Conservation (phyloP, 1,140 invertebrate species). For the Vanessa tameamea region DNA sequence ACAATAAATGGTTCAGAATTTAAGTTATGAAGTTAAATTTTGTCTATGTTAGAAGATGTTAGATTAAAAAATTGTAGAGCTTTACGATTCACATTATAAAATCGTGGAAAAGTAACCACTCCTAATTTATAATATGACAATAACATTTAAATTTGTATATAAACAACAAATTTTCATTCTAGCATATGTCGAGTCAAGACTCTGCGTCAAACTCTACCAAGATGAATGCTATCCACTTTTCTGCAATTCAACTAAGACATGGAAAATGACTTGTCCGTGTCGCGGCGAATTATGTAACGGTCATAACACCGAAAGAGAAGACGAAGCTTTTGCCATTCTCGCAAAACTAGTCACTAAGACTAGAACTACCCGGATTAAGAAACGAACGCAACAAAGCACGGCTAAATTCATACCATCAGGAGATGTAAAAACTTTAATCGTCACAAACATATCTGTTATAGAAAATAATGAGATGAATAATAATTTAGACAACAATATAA, state of each 20-base stretch:
- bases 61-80: too few species aligned
- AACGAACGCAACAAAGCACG: conserved; percentile 38
- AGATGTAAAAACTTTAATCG: conserved; percentile 40
- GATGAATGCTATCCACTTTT: conserved; percentile 75
- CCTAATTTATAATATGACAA: too few species aligned
- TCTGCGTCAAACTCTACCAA: conserved; percentile 75
- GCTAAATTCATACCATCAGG: conserved; percentile 30
- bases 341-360: conserved; percentile 51
- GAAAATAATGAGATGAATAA: conserved; percentile 22
- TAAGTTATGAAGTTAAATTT: too few species aligned
- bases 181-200: conserved; percentile 72
- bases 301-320: conserved; percentile 62
- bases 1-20: too few species aligned
- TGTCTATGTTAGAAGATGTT: too few species aligned
- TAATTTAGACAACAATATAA: conserved; percentile 9
- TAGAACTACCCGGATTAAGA: conserved; percentile 46
- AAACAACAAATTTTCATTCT: conserved; percentile 29
- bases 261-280: conserved; percentile 80
- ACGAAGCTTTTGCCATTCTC: conserved; percentile 57
- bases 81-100: too few species aligned
- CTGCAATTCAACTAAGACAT: conserved; percentile 76
- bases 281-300: conserved; percentile 79
- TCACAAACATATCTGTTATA: conserved; percentile 41
- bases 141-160: too few species aligned
- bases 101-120: too few species aligned